Evolutionary conservation across 2,888 invertebrate genomes (phyloP).

Genomic region (Cataglyphis rosenhaueri): DNA sequence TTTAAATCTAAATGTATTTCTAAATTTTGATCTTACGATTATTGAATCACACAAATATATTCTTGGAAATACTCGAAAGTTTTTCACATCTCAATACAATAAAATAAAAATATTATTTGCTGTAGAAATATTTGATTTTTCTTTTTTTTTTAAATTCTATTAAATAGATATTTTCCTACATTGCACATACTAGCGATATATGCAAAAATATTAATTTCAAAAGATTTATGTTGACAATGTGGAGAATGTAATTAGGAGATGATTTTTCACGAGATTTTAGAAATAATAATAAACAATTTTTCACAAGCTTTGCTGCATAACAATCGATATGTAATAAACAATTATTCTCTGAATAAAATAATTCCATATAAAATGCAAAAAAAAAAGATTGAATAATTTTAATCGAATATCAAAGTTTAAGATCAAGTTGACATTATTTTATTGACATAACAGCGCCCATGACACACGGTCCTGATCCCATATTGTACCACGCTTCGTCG

Average conservation of each 20-base stretch:
- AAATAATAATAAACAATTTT: background rate
- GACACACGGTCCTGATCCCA: background rate
- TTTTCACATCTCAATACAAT: too few species aligned
- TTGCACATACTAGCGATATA: too few species aligned
- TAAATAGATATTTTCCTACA: too few species aligned
- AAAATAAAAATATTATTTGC: background rate
- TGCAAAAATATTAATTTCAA: background rate
- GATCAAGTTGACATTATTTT: background rate
- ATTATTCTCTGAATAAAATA: background rate
- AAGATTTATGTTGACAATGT: background rate
- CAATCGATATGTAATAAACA: too few species aligned
- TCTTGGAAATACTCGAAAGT: too few species aligned
- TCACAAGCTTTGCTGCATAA: background rate
- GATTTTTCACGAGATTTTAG: background rate
- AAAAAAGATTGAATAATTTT: background rate
- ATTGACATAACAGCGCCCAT: background rate
- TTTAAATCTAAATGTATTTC: background rate
- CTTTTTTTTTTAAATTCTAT: too few species aligned
- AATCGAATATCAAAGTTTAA: background rate
- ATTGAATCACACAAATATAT: too few species aligned
- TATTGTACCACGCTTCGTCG: slow-evolving; percentile 4
- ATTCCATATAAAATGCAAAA: background rate
- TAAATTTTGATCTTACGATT: background rate
- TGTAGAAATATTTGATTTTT: too few species aligned
- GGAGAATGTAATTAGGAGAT: background rate